A percentile compares a stretch with the other conserved stretches of the same genome.
Conservation (phyloP, 2,113 vertebrate species). For the Caranx ignobilis region DNA sequence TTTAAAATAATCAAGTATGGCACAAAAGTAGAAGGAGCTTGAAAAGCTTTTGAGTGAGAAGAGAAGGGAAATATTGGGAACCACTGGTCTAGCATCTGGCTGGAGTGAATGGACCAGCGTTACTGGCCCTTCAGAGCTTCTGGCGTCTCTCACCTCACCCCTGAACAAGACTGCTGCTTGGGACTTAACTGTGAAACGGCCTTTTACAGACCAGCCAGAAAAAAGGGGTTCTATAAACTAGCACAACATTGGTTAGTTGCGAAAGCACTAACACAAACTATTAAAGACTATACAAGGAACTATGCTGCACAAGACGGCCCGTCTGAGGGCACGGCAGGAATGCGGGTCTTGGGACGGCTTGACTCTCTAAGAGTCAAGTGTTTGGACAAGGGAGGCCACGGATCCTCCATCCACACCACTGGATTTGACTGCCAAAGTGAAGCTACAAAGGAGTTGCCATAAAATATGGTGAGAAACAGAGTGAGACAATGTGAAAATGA, state of each 20-base stretch:
- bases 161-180: conserved; percentile 76
- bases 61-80: conserved; percentile 61
- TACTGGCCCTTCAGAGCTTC: conserved; percentile 71
- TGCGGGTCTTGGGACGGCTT: conserved; percentile 53
- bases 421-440: conserved; percentile 83
- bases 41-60: conserved; percentile 53
- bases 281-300: conserved; percentile 77
- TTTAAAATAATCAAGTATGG: conserved; percentile 65
- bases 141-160: conserved; percentile 65
- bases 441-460: conserved; percentile 79
- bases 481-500: conserved; percentile 78
- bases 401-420: conserved; percentile 66
- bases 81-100: conserved; percentile 75
- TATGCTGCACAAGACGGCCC: conserved; percentile 80
- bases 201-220: conserved; percentile 78
- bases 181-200: conserved; percentile 79
- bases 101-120: conserved; percentile 73
- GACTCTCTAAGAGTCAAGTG: conserved; percentile 56
- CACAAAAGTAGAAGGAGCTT: conserved; percentile 58
- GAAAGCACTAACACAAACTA: conserved; percentile 75
- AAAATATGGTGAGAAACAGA: conserved; percentile 70
- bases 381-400: conserved; percentile 65
- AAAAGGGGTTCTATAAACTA: conserved; percentile 73
- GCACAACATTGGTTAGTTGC: conserved; percentile 80
- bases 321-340: conserved; percentile 58